phyloP scores from a whole-genome alignment of 2,888 invertebrate species.

The Drosophila fulvimacula region DNA sequence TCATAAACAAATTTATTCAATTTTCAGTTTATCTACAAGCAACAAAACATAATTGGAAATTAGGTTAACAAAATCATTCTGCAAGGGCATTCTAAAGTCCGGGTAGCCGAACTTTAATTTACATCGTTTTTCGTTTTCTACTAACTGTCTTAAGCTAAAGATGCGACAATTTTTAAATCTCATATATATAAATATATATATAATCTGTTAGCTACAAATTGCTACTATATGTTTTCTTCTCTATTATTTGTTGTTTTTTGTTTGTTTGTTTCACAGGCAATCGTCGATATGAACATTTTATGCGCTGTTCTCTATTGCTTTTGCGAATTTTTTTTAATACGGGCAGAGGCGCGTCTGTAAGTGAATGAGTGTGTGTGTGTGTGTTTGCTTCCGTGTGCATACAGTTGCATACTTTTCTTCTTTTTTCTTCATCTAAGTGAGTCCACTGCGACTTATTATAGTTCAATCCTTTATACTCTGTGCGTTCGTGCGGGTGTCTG shows the following conservation, averaged over 20 bases:
- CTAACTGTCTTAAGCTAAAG: constrained; percentile 24
- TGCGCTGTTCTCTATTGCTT: constrained; percentile 32
- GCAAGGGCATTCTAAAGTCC: constrained; percentile 32
- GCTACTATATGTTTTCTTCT: background rate
- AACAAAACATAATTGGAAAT: constrained; percentile 10
- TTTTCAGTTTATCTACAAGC: constrained; percentile 34
- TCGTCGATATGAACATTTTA: constrained; percentile 11
- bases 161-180: constrained; percentile 8
- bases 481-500: background rate
- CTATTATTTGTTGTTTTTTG: background rate
- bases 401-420: background rate
- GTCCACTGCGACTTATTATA: background rate
- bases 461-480: background rate
- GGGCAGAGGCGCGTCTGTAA: constrained; percentile 14
- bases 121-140: constrained; percentile 4
- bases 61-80: background rate
- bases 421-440: background rate
- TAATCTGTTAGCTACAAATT: constrained; percentile 16
- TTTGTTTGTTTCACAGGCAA: constrained; percentile 1
- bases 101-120: constrained; percentile 27
- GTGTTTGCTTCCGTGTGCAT: background rate
- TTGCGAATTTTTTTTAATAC: constrained; percentile 20
- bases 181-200: constrained; percentile 13
- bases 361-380: background rate
- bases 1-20: background rate